phyloP scores from a whole-genome alignment of 2,797 vertebrate species.

The Podargus strigoides region DNA sequence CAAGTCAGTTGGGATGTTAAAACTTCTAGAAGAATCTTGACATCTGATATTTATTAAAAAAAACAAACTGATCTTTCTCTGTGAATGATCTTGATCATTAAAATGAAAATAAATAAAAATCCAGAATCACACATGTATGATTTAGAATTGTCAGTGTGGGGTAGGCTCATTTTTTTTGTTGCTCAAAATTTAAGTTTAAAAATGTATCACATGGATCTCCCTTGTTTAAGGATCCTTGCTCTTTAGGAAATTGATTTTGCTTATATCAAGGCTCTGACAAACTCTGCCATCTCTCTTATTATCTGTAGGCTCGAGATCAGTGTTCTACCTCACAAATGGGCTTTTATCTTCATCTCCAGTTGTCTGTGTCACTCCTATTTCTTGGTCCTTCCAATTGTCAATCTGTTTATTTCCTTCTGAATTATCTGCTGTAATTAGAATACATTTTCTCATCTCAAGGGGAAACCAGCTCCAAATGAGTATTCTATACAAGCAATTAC shows the following conservation, averaged over 20 bases:
- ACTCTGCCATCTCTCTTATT: background rate
- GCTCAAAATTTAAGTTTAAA: background rate
- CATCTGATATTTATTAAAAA: background rate
- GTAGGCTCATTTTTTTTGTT: background rate
- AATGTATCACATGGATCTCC: background rate
- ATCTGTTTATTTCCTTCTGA: slow-evolving; percentile 66
- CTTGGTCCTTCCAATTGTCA: slow-evolving; percentile 29
- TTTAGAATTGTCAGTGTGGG: background rate
- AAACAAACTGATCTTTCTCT: background rate
- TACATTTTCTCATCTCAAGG: slow-evolving; percentile 49
- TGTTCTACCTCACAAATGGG: background rate
- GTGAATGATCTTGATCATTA: background rate
- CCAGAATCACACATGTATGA: background rate
- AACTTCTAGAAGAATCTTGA: slow-evolving; percentile 1
- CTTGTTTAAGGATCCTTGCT: background rate
- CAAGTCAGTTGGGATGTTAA: slow-evolving; percentile 1
- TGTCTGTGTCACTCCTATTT: background rate
- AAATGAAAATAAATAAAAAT: background rate
- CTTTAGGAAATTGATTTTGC: background rate
- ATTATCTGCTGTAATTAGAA: slow-evolving; percentile 62
- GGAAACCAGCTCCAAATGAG: slow-evolving; percentile 56
- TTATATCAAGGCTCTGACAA: background rate
- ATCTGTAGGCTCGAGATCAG: background rate
- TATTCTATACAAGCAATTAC: slow-evolving; percentile 60
- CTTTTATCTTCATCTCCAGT: background rate